Conservation (phyloP, 2,888 invertebrate species). For the Caenorhabditis zanzibari region DNA sequence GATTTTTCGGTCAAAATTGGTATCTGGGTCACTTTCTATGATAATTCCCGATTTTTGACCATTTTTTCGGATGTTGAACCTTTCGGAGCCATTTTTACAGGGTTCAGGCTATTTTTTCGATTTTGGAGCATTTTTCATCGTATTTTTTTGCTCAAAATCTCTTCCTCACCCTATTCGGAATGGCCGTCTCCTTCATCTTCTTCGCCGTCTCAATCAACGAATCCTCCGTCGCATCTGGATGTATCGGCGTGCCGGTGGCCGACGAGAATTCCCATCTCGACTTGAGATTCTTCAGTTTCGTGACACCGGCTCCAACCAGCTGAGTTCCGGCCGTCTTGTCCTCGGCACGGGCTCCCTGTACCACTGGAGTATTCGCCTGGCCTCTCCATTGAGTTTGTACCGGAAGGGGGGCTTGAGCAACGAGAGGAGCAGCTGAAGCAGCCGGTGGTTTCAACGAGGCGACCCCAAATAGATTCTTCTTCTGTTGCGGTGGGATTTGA, state of each 20-base stretch:
- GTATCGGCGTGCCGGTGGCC: conserved; percentile 78
- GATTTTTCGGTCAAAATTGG: too few species aligned
- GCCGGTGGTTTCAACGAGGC: not conserved
- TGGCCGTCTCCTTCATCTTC: conserved; percentile 64
- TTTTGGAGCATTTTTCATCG: too few species aligned
- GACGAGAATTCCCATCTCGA: conserved; percentile 78
- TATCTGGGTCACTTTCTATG: too few species aligned
- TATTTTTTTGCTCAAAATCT: too few species aligned
- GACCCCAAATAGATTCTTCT: conserved; percentile 20
- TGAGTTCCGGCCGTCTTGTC: conserved; percentile 64
- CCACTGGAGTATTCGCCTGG: conserved; percentile 71
- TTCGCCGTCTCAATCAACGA: conserved; percentile 73
- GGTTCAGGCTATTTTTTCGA: too few species aligned
- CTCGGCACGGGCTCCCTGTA: conserved; percentile 68
- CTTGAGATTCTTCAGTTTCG: conserved; percentile 68
- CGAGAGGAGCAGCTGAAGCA: not conserved
- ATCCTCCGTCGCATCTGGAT: conserved; percentile 76
- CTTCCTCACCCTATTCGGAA: conserved; percentile 31
- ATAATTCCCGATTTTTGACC: too few species aligned
- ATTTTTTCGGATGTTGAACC: too few species aligned
- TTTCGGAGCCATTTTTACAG: too few species aligned
- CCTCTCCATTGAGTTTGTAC: conserved; percentile 75
- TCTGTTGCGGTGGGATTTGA: conserved; percentile 1
- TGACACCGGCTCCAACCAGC: conserved; percentile 48
- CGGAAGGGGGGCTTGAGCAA: conserved; percentile 32